A percentile compares a stretch with the other conserved stretches of the same genome.
Evolutionary conservation across 2,113 vertebrate genomes (phyloP).

Genomic region (Psittacara wagleri): DNA sequence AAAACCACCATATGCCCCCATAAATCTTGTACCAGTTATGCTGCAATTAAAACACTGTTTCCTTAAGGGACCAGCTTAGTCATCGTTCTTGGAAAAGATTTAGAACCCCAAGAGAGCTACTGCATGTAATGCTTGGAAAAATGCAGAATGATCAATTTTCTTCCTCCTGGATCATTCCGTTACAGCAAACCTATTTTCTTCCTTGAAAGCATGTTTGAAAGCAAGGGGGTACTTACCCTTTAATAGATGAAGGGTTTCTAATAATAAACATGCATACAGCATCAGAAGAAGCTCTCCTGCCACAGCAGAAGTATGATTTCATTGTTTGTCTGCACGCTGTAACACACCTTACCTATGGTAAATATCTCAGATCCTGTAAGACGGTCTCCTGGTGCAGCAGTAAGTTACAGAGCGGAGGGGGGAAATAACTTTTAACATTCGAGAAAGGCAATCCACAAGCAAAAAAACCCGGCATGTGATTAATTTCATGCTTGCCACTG

Average conservation of each 20-base stretch:
- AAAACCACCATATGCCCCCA: not conserved
- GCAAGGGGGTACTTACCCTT: not conserved
- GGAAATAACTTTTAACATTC: not conserved
- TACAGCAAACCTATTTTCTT: not conserved
- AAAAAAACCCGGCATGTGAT: not conserved
- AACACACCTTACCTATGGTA: not conserved
- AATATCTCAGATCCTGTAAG: not conserved
- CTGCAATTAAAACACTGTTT: not conserved
- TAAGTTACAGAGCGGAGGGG: not conserved
- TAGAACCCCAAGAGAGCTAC: constrained; percentile 2
- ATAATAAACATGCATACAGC: not conserved
- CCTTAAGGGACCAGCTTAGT: constrained; percentile 12
- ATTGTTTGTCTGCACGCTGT: not conserved
- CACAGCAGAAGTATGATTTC: not conserved
- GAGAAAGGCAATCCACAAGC: not conserved
- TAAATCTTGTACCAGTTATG: fast-evolving
- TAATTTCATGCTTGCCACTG: not conserved
- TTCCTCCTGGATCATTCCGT: constrained; percentile 5
- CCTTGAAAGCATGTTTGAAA: constrained; percentile 3
- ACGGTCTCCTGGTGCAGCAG: not conserved
- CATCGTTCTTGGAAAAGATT: not conserved
- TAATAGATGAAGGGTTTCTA: not conserved
- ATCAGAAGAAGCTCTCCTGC: not conserved
- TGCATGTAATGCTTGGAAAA: not conserved
- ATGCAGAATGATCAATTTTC: not conserved